Percentiles rank a stretch among this genome's conserved stretches.
These are phyloP conservation scores for Nicator chloris DNA, from an alignment of 2,113 vertebrate species.

Conservation along the genomic window DNA sequence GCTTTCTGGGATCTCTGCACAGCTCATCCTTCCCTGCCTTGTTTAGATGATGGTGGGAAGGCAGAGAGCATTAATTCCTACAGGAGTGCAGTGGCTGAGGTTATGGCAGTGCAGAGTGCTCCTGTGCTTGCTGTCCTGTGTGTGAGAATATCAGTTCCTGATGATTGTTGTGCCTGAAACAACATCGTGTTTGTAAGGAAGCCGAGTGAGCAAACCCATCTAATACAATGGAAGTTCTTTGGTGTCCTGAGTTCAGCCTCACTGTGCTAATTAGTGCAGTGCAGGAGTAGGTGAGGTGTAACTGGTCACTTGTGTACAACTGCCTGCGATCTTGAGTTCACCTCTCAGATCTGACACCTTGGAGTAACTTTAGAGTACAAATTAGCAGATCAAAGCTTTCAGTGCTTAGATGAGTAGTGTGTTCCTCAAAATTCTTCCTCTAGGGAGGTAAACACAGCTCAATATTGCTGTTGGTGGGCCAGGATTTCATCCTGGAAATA, in stretches of 20 bases:
- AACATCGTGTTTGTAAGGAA: background rate
- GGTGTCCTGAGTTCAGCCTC: background rate
- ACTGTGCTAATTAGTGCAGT: background rate
- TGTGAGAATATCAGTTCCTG: background rate
- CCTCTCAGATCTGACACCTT: background rate
- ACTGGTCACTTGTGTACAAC: background rate
- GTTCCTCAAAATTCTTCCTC: background rate
- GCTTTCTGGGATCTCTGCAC: background rate
- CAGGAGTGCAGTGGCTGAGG: background rate
- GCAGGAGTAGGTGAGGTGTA: background rate
- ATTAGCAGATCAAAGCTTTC: background rate
- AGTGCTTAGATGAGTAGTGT: background rate
- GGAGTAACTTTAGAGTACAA: background rate
- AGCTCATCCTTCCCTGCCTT: background rate
- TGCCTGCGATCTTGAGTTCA: background rate
- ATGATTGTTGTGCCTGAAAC: background rate
- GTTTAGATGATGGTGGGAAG: background rate
- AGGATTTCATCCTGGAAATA: slow-evolving; percentile 52
- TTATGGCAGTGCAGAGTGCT: background rate
- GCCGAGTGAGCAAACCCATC: background rate
- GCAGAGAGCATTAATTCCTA: fast-evolving
- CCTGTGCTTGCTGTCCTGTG: background rate
- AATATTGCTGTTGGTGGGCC: background rate
- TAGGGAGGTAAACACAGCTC: background rate
- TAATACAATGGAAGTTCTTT: background rate